phyloP scores from a whole-genome alignment of 2,888 invertebrate genomes.

The Latrodectus elegans region DNA sequence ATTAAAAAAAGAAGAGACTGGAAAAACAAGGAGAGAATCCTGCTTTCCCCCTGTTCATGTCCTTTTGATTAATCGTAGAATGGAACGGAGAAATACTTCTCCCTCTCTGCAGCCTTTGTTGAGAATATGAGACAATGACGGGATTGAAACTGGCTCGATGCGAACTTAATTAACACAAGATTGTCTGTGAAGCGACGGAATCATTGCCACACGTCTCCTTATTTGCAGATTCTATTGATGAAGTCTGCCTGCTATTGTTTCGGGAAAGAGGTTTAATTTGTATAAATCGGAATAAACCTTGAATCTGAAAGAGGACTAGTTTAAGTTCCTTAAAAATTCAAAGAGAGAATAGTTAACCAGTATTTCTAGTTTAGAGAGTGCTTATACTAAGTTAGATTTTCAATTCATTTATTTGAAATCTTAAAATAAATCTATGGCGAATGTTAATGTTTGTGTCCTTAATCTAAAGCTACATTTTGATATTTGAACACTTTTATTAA shows the following conservation, averaged over 20 bases:
- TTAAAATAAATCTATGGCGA: too few species aligned
- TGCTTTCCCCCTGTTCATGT: neutral
- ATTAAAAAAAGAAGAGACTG: neutral
- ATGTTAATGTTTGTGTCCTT: too few species aligned
- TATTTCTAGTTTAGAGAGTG: too few species aligned
- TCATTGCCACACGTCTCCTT: neutral
- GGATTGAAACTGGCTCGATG: slow-evolving; percentile 21
- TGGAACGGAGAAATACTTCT: neutral
- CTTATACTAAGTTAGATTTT: too few species aligned
- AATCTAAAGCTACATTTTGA: too few species aligned
- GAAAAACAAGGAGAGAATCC: neutral
- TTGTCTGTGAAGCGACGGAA: slow-evolving; percentile 24
- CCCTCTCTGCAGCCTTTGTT: neutral
- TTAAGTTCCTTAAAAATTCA: too few species aligned
- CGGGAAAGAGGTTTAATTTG: slow-evolving; percentile 25
- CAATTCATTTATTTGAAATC: too few species aligned
- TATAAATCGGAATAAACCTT: slow-evolving; percentile 21
- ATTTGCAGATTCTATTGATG: slow-evolving; percentile 15
- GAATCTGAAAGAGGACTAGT: neutral
- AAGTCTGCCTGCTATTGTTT: slow-evolving; percentile 6
- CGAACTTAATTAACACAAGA: slow-evolving; percentile 42
- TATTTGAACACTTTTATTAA: too few species aligned
- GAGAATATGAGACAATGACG: neutral
- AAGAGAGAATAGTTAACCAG: too few species aligned
- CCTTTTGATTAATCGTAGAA: slow-evolving; percentile 36